phyloP scores from a whole-genome alignment of 2,113 vertebrate genomes.

The Cacatua alba region DNA sequence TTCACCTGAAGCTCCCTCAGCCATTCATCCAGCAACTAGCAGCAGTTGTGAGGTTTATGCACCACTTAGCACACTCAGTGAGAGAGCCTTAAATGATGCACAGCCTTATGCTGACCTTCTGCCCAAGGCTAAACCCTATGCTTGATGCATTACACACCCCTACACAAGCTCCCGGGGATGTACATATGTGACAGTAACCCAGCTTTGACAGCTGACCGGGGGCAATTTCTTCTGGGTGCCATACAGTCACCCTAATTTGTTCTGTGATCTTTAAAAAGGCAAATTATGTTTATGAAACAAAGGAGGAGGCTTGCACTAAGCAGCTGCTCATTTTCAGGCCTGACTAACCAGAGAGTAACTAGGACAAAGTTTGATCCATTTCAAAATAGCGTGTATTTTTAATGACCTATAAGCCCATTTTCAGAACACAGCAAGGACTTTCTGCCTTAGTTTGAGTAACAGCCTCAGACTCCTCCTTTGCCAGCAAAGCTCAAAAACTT shows the following conservation, averaged over 20 bases:
- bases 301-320: neutral
- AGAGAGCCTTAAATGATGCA: neutral
- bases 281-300: neutral
- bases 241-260: neutral
- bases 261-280: neutral
- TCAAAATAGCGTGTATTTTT: slow-evolving; percentile 44
- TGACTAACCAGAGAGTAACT: neutral
- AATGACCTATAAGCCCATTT: slow-evolving; percentile 28
- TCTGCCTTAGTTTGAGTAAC: neutral
- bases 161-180: rapidly evolving
- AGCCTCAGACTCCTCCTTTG: neutral
- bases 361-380: slow-evolving; percentile 22
- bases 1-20: neutral
- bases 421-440: slow-evolving; percentile 6
- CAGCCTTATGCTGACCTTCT: neutral
- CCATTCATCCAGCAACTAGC: neutral
- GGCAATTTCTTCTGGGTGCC: neutral
- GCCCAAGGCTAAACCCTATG: slow-evolving; percentile 4
- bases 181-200: neutral
- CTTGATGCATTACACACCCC: neutral
- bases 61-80: neutral
- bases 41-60: neutral
- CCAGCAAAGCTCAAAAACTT: neutral
- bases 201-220: neutral
- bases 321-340: neutral